Evolutionary conservation across 2,797 vertebrate species (phyloP).

Genomic region (Buphagus erythrorhynchus): DNA sequence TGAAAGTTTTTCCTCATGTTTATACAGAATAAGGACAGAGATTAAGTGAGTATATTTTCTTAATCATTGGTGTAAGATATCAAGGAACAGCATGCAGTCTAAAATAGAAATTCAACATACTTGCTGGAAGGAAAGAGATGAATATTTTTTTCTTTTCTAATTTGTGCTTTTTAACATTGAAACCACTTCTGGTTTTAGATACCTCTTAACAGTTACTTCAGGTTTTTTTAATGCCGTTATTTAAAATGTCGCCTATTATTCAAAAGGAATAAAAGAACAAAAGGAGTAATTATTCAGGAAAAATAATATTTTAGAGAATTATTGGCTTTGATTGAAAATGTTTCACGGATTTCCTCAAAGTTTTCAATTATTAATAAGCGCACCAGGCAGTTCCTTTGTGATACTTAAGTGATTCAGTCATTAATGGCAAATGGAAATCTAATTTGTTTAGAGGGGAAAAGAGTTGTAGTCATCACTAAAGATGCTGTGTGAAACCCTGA

Average conservation of each 20-base stretch:
- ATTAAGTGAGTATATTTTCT: not conserved
- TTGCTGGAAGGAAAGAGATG: not conserved
- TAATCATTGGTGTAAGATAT: not conserved
- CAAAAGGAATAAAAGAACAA: not conserved
- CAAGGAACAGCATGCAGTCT: not conserved
- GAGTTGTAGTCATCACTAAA: not conserved
- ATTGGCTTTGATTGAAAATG: constrained; percentile 9
- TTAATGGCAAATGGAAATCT: constrained; percentile 52
- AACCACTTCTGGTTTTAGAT: not conserved
- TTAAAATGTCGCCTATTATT: not conserved
- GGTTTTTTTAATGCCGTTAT: not conserved
- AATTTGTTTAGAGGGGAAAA: not conserved
- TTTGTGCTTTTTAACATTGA: not conserved
- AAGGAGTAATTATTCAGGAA: not conserved
- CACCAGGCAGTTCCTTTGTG: constrained; percentile 10
- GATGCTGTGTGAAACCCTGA: not conserved
- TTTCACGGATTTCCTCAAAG: not conserved
- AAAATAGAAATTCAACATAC: not conserved
- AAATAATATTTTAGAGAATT: not conserved
- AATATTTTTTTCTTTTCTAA: not conserved
- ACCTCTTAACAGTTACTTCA: not conserved
- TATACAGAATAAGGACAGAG: not conserved
- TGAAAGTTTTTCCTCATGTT: not conserved
- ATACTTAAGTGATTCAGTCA: constrained; percentile 16
- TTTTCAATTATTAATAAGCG: constrained; percentile 33